Percentiles rank a stretch among this genome's conserved stretches.
Conservation (phyloP, 1,140 invertebrate genomes). For the Drosophila aff. region DNA sequence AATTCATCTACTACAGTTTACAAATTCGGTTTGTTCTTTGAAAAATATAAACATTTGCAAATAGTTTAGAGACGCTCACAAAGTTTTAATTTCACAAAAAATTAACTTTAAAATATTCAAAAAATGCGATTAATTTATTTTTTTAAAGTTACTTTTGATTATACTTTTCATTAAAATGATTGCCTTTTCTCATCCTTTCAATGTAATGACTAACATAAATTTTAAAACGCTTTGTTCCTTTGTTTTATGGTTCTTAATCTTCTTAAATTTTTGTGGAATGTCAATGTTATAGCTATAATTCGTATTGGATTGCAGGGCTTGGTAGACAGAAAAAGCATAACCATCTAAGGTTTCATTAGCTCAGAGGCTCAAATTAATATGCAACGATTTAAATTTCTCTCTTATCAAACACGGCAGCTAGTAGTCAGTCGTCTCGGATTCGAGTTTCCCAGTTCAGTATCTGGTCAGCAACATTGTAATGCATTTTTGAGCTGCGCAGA, state of each 20-base stretch:
- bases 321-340: background rate
- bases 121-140: too few species aligned
- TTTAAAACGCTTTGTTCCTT: background rate
- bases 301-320: background rate
- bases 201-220: background rate
- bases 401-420: background rate
- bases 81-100: background rate
- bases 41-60: background rate
- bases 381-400: conserved; percentile 5
- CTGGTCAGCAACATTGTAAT: conserved; percentile 32
- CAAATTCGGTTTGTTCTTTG: background rate
- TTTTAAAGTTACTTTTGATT: background rate
- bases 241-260: background rate
- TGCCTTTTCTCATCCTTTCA: background rate
- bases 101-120: background rate
- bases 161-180: background rate
- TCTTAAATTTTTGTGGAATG: background rate
- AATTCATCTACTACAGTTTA: too few species aligned
- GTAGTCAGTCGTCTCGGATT: conserved; percentile 19
- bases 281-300: background rate
- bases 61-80: background rate
- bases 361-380: conserved; percentile 24
- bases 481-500: conserved; percentile 33
- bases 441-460: conserved; percentile 20
- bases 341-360: conserved; percentile 13